These are phyloP conservation scores for Rhinoderma darwinii DNA, from an alignment of 2,113 vertebrate genomes.

Conservation along the genomic window DNA sequence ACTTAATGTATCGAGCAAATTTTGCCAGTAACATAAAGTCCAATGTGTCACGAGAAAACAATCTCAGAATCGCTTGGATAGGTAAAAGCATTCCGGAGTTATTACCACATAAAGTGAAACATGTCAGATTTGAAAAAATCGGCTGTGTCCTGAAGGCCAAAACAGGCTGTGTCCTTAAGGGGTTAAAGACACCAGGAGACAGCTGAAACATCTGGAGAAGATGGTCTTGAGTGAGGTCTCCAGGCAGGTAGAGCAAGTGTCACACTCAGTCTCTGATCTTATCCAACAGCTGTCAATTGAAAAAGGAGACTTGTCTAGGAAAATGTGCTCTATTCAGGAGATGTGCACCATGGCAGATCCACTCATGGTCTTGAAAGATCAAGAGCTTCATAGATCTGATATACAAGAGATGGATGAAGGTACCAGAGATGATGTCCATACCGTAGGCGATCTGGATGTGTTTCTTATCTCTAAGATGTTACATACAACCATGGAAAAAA, in stretches of 20 bases:
- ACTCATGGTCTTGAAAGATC: neutral
- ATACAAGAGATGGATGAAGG: neutral
- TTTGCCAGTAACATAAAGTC: too few relatives aligned
- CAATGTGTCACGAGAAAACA: too few relatives aligned
- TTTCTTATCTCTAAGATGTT: neutral
- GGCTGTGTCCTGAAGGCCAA: too few relatives aligned
- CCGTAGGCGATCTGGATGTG: neutral
- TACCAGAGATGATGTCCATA: neutral
- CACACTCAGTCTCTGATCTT: neutral
- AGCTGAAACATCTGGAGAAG: constrained; percentile 8
- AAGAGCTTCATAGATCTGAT: neutral
- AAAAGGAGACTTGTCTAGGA: neutral
- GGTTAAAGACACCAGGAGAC: neutral
- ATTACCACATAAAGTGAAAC: too few relatives aligned
- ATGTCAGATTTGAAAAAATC: too few relatives aligned
- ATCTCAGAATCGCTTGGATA: too few relatives aligned
- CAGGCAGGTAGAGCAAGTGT: neutral
- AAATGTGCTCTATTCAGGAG: neutral
- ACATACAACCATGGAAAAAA: neutral
- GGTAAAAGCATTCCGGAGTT: too few relatives aligned
- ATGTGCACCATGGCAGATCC: neutral
- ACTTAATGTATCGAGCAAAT: too few relatives aligned
- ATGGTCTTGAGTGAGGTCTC: neutral
- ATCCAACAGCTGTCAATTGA: neutral
- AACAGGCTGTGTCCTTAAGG: too few relatives aligned